Base-by-base conservation (phyloP, 1,140 invertebrate species). In the Brachionus koreanus region DNA sequence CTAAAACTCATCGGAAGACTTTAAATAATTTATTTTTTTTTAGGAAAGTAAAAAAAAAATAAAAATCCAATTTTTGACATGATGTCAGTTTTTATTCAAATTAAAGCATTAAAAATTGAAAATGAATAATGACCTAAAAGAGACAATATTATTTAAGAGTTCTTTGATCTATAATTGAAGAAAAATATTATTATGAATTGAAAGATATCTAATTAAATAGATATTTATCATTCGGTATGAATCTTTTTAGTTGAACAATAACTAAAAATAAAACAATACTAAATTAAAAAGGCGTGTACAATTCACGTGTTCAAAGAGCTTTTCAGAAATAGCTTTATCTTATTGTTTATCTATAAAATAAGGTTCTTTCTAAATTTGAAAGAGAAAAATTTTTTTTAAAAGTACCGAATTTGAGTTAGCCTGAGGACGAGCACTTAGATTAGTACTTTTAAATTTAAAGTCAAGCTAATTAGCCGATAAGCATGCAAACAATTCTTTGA, bases 381-480 rank as follows among this genome's bases (percentile, higher is more conserved):
- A 42, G 16, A 57, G 49, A 19, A 57, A n/a, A 57, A 57, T 57
- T 57, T 19, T 29, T 29, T 57, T 9, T 7, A 57, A 57, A 19
- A 57, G 49, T 7, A 23, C n/a, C 49, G 49, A 25, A 57, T 19
- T 57, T n/a, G 49, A 19, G n/a, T 19, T 57, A 7, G 49, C 49
- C 49, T 57, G 49, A 57, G 49, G 49, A 57, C 49, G 49, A 57
- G 49, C 19, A 57, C 49, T 57, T 57, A 57, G 49, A 57, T 57
- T 57, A 57, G 49, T 57, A 57, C 49, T 57, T 57, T 16, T 9
- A 16, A 57, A 19, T 57, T 57, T 57, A 19, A 57, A 57, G 49
- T 57, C 49, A 57, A 57, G 19, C 49, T 57, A 57, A 57, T 57
- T 57, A 57, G 49, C 49, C 49, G 49, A 57, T 57, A 57, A 57